These are phyloP conservation scores for Puntigrus tetrazona DNA, from an alignment of 2,113 vertebrate genomes.

Conservation along the genomic window DNA sequence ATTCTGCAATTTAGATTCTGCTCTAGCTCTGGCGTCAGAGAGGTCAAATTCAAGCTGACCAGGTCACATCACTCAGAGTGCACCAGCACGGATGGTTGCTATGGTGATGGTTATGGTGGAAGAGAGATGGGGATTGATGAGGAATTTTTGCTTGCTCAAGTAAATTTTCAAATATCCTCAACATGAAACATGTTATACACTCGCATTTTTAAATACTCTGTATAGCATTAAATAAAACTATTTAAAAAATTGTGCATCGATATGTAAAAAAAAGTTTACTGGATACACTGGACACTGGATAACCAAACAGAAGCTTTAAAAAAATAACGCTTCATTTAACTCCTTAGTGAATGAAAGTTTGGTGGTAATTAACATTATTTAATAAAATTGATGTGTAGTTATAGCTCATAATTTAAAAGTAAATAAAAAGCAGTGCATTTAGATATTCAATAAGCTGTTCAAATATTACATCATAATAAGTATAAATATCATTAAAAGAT, in stretches of 20 bases:
- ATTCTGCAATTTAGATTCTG: slow-evolving; percentile 5
- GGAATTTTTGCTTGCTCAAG: background rate
- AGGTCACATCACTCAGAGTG: slow-evolving; percentile 11
- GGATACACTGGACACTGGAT: no score
- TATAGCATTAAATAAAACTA: no score
- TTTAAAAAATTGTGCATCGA: no score
- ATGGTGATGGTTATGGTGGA: slow-evolving; percentile 15
- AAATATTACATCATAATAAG: background rate
- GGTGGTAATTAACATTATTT: background rate
- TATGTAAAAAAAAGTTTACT: no score
- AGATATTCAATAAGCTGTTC: background rate
- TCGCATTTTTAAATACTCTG: no score
- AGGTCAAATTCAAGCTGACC: slow-evolving; percentile 11
- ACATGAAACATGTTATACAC: no score
- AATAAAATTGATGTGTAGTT: background rate
- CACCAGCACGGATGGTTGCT: slow-evolving; percentile 5
- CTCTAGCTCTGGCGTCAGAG: slow-evolving; percentile 8
- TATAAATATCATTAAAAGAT: no score
- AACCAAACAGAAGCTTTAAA: no score
- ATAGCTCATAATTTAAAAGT: background rate
- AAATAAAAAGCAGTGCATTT: background rate
- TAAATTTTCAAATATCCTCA: background rate
- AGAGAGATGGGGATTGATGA: background rate
- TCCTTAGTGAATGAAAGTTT: no score
- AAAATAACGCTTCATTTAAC: no score